Base-by-base conservation (phyloP, 2,113 vertebrate species). In the Tragelaphus buxtoni region DNA sequence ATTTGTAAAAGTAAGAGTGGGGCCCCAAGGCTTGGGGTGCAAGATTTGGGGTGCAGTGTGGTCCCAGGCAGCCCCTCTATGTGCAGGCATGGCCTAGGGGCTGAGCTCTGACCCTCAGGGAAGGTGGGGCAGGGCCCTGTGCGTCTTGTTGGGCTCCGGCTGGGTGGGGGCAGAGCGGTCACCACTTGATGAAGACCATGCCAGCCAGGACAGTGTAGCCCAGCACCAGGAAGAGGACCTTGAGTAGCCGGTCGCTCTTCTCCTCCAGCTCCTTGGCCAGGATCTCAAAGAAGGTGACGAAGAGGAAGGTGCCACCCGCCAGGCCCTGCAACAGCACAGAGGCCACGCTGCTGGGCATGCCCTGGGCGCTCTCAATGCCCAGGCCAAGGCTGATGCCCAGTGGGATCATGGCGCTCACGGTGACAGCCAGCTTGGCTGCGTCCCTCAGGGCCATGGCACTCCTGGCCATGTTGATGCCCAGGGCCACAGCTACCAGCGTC, bases 221-320 rank as follows among this genome's bases (percentile, higher is more conserved):
- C 92, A 99, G 96, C 88, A 99, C 98, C 92, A 99, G 98, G 97
- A 99, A 99, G 83, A 99, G 99, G 60, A 99, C 99, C 97, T 99
- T 99, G 89, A 99, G 98, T 65, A 99, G 99, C 0, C 99, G 98
- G 87, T 99, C 98, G 0, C 81, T 98, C 96, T 99, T 99, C 20
- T 99, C 99, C n/a, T 99, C 99, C 97, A 99, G 96, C 97, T 99
- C 99, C 90, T 98, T 99, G 0, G 98, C 98, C 55, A 99, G 98
- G 95, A 99, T 99, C 98, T 99, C 99, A 2, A 99, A 99, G 98
- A 99, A 99, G 61, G 99, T 99, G 95, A 99, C 95, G 2, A 99
- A 99, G 20, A 99, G 98, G 98, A 99, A 99, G 4, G 99, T 99
- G 28, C 99, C 99, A 0, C 98, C 99, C 0, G 99, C 99, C 0